These are phyloP conservation scores for Noturus placidus DNA, from an alignment of 2,113 vertebrate genomes.

Conservation along the genomic window DNA sequence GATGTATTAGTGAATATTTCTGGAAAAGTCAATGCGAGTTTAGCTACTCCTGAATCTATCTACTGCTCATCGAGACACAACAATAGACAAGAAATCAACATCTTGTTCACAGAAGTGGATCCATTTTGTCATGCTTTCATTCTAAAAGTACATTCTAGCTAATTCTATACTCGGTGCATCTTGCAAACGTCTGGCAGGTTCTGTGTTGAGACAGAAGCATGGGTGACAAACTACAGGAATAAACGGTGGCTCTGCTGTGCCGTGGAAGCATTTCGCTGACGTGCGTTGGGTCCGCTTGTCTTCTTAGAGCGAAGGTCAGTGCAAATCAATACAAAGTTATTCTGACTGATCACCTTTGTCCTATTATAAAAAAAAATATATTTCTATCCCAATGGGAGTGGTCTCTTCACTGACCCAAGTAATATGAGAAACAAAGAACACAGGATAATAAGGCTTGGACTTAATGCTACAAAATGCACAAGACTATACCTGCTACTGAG, in stretches of 20 bases:
- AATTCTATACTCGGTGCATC: not conserved
- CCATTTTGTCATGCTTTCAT: not conserved
- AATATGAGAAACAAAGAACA: not conserved
- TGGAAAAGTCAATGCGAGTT: not conserved
- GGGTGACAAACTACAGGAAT: not conserved
- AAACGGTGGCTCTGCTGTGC: not conserved
- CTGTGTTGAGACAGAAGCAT: not conserved
- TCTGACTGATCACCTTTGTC: conserved; percentile 4
- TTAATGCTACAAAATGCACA: not conserved
- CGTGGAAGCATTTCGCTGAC: not conserved
- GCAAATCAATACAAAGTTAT: conserved; percentile 9
- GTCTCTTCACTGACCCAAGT: not conserved
- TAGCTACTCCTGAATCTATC: not conserved
- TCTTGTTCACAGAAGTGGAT: not conserved
- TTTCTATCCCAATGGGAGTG: not conserved
- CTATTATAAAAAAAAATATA: not conserved
- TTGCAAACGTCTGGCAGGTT: not conserved
- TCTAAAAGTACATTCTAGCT: not conserved
- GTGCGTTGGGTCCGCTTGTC: not conserved
- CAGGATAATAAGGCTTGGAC: not conserved
- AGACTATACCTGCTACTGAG: not conserved
- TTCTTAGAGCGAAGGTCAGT: not conserved
- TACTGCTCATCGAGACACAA: not conserved
- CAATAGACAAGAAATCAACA: not conserved
- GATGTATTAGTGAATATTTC: not conserved